These are phyloP conservation scores for Cylas formicarius DNA, from an alignment of 1,140 invertebrate species.

Conservation along the genomic window DNA sequence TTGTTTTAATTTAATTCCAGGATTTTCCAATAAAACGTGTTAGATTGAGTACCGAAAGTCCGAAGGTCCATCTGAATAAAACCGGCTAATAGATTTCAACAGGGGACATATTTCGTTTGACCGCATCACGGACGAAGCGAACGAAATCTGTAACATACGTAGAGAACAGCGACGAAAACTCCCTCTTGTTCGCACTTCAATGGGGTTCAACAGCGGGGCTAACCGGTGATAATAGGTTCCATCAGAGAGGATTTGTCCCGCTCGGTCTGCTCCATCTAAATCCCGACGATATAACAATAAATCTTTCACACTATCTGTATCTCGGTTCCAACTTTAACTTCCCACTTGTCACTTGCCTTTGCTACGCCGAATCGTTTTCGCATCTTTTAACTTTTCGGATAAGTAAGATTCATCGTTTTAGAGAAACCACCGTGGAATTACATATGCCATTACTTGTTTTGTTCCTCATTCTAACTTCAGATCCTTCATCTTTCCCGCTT, in stretches of 20 bases:
- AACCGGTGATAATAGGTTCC: constrained; percentile 36
- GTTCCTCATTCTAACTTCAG: too few species aligned
- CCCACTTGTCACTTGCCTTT: constrained; percentile 32
- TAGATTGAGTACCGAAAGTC: too few species aligned
- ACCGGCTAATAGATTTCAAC: too few species aligned
- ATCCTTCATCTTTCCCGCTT: too few species aligned
- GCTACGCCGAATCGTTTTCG: constrained; percentile 28
- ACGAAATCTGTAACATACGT: too few species aligned
- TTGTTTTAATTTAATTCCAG: too few species aligned
- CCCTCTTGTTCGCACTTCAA: constrained; percentile 4
- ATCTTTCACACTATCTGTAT: constrained; percentile 35
- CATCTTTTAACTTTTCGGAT: constrained; percentile 36
- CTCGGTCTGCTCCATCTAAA: constrained; percentile 32
- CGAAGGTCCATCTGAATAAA: too few species aligned
- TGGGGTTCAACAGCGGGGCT: constrained; percentile 14
- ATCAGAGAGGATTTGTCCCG: constrained; percentile 37
- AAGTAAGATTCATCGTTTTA: constrained; percentile 34
- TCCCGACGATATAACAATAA: constrained; percentile 39
- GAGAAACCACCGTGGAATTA: constrained; percentile 3
- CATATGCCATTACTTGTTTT: too few species aligned
- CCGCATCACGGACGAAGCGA: too few species aligned
- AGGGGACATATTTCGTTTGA: too few species aligned
- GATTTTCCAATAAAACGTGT: too few species aligned
- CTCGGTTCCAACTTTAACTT: constrained; percentile 28
- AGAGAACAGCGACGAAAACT: too few species aligned